A percentile compares a stretch with the other conserved stretches of the same genome.
Evolutionary conservation across 2,113 vertebrate genomes (phyloP).

Genomic region (Rynchops niger): DNA sequence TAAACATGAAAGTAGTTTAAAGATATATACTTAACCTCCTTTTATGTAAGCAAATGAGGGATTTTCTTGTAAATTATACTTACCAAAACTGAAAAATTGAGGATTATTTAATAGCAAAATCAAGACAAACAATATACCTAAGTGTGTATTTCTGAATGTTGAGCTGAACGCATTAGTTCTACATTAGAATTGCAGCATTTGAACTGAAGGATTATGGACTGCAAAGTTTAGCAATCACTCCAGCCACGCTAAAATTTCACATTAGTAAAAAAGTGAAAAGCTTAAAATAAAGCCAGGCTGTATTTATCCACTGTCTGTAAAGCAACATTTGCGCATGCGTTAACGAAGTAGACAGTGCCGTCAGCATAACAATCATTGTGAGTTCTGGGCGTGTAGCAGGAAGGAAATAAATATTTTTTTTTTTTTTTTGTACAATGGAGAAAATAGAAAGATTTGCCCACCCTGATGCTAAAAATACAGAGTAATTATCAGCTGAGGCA

Average conservation of each 20-base stretch:
- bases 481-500: slow-evolving; percentile 60
- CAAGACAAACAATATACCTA: neutral
- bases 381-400: slow-evolving; percentile 62
- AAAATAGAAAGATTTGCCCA: slow-evolving; percentile 66
- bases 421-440: neutral
- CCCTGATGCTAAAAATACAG: slow-evolving; percentile 56
- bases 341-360: neutral
- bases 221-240: neutral
- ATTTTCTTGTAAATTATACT: slow-evolving; percentile 25
- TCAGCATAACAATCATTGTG: slow-evolving; percentile 15
- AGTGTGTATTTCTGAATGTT: neutral
- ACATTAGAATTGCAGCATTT: neutral
- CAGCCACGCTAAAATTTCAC: neutral
- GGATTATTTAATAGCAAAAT: neutral
- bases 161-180: neutral
- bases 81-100: neutral
- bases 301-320: neutral
- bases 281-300: slow-evolving; percentile 26
- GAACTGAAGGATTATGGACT: neutral
- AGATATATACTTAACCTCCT: neutral
- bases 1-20: neutral
- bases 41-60: neutral
- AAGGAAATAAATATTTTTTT: neutral
- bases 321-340: neutral
- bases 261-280: neutral